Base-by-base conservation (phyloP, 2,888 invertebrate genomes). In the Caenorhabditis sp. region DNA sequence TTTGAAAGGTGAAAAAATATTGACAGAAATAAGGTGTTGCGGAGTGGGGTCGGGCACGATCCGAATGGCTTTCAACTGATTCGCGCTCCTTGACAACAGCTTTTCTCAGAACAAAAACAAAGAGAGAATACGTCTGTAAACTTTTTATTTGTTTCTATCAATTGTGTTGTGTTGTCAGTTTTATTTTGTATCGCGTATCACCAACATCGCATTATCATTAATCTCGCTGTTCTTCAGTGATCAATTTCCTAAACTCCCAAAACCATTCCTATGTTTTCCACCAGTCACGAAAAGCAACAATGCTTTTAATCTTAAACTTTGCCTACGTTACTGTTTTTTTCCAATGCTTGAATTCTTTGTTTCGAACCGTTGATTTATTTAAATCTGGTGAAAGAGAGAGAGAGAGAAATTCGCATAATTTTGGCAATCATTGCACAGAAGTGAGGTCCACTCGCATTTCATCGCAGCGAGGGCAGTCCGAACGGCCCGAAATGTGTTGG, bases 121-220 rank as follows among this genome's bases (percentile, higher is more conserved):
- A 24, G 32, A 44, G 35, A 50, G 15, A 28, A 53, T 15, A 55
- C n/a, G n/a, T n/a, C 44, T 37, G 35, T 28, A 37, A 71, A 55
- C 20, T 15, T 56, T 72, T 64, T 20, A 44, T 20, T 55, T 35
- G 55, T 40, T 64, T 47, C 56, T 51, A 18, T 32, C 58, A 74
- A 74, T 65, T 70, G 32, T 70, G 44, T 68, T 62, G 71, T 64
- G 50, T 74, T 74, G 76, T 76, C 76, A 76, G 67, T 76, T 76
- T 76, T 53, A 67, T 53, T 76, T 67, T 76, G 60, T 76, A 67
- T 76, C 67, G 68, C 60, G 32, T 32, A 32, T 32, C 44, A 67
- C 32, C 71, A 47, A 44, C 62, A 72, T 64, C 72, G 22, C 50
- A 58, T 72, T 72, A 67, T 61, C 67, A 50, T 61, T 65, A 61